phyloP scores from a whole-genome alignment of 2,888 invertebrate genomes.

The Hedya salicella region DNA sequence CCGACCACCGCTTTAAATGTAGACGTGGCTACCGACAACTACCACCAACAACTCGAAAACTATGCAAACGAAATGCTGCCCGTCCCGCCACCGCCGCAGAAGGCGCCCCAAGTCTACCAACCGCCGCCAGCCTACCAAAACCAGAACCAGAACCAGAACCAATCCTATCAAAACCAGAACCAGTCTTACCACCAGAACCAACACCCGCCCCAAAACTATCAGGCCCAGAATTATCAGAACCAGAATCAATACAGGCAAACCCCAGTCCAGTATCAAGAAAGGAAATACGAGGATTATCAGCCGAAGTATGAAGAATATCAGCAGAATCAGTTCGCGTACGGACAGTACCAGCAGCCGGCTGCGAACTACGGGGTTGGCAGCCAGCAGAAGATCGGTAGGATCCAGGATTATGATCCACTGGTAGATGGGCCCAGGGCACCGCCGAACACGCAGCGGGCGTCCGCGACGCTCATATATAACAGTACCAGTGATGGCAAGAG shows the following conservation, averaged over 20 bases:
- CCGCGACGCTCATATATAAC: constrained; percentile 94
- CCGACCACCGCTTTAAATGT: constrained; percentile 45
- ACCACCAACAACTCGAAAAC: constrained; percentile 80
- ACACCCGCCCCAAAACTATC: constrained; percentile 67
- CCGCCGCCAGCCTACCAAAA: constrained; percentile 53
- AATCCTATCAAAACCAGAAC: constrained; percentile 62
- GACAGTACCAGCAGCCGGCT: constrained; percentile 56
- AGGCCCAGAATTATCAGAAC: constrained; percentile 48
- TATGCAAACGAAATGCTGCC: constrained; percentile 80
- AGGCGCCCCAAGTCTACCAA: constrained; percentile 57
- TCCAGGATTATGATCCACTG: constrained; percentile 92
- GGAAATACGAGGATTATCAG: constrained; percentile 46
- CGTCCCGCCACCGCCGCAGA: constrained; percentile 66
- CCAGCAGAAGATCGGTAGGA: constrained; percentile 87
- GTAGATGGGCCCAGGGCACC: constrained; percentile 88
- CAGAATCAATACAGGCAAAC: constrained; percentile 44
- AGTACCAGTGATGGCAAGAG: constrained; percentile 73
- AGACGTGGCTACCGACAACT: constrained; percentile 77
- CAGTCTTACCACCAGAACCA: no score
- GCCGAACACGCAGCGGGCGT: constrained; percentile 90
- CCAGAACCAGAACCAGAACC: constrained; percentile 56
- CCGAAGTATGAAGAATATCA: constrained; percentile 51
- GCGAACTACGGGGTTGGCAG: constrained; percentile 54
- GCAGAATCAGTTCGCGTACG: constrained; percentile 55
- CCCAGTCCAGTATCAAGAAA: constrained; percentile 54